Conservation (phyloP, 1,140 invertebrate genomes). For the Marisa cornuarietis region DNA sequence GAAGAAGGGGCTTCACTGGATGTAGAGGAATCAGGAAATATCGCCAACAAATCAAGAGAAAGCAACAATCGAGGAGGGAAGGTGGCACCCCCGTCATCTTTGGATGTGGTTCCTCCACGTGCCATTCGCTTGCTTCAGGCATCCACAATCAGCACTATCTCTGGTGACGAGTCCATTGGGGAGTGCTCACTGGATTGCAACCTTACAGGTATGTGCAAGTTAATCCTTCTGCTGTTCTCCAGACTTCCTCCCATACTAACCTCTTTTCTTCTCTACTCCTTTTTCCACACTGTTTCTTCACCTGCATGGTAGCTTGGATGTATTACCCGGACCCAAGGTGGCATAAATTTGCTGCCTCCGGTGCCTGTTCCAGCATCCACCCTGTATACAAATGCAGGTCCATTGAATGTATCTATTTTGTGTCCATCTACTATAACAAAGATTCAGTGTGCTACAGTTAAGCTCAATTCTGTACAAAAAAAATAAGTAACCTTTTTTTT, state of each 20-base stretch:
- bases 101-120: conserved; percentile 32
- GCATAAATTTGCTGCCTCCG: too few species aligned
- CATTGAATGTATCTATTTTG: too few species aligned
- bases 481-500: too few species aligned
- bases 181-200: conserved; percentile 50
- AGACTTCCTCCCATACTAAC: background rate
- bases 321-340: background rate
- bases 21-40: too few species aligned
- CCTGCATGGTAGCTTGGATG: background rate
- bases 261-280: background rate
- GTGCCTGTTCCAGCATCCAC: too few species aligned
- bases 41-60: background rate
- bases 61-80: background rate
- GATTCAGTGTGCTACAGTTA: too few species aligned
- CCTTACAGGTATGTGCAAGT: conserved; percentile 40
- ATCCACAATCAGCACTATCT: conserved; percentile 33
- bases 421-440: too few species aligned
- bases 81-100: conserved; percentile 33
- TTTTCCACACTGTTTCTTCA: background rate
- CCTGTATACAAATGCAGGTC: too few species aligned
- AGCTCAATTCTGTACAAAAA: too few species aligned
- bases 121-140: conserved; percentile 26
- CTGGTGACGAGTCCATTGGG: conserved; percentile 47
- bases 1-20: too few species aligned
- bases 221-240: background rate